phyloP scores from a whole-genome alignment of 2,888 invertebrate genomes.

The Bellardia bayeri region DNA sequence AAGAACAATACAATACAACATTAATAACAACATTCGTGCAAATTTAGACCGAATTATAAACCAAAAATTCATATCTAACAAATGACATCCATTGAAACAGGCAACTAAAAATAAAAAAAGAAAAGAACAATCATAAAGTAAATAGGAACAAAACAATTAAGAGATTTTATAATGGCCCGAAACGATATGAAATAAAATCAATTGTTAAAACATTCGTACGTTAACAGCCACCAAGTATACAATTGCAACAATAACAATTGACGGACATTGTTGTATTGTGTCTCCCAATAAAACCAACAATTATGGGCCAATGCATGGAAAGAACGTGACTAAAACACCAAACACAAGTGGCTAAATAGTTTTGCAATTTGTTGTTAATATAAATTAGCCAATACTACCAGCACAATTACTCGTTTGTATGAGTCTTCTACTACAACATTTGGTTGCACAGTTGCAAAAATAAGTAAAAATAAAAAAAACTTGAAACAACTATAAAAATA shows the following conservation, averaged over 20 bases:
- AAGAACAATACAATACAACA: slow-evolving; percentile 15
- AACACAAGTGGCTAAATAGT: slow-evolving; percentile 71
- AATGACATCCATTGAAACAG: neutral
- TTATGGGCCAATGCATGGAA: slow-evolving; percentile 56
- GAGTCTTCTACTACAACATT: slow-evolving; percentile 24
- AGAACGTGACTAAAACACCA: slow-evolving; percentile 71
- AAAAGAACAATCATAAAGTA: slow-evolving; percentile 47
- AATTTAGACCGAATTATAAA: slow-evolving; percentile 38
- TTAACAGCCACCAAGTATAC: neutral
- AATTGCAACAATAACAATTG: slow-evolving; percentile 54
- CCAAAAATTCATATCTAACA: slow-evolving; percentile 12
- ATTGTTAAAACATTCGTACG: slow-evolving; percentile 35
- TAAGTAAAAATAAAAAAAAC: slow-evolving; percentile 12
- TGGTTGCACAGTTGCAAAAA: slow-evolving; percentile 53
- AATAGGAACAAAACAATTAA: slow-evolving; percentile 62
- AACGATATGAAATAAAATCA: slow-evolving; percentile 50
- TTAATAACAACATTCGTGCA: slow-evolving; percentile 25
- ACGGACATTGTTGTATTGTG: slow-evolving; percentile 55
- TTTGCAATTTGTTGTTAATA: slow-evolving; percentile 71
- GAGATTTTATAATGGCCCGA: slow-evolving; percentile 35
- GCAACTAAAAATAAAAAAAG: neutral
- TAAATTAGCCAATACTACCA: slow-evolving; percentile 64
- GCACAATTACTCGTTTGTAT: neutral
- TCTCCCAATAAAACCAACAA: slow-evolving; percentile 67
- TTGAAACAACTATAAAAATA: slow-evolving; percentile 53